These are phyloP conservation scores for Macquaria australasica DNA, from an alignment of 2,113 vertebrate species.

Conservation along the genomic window DNA sequence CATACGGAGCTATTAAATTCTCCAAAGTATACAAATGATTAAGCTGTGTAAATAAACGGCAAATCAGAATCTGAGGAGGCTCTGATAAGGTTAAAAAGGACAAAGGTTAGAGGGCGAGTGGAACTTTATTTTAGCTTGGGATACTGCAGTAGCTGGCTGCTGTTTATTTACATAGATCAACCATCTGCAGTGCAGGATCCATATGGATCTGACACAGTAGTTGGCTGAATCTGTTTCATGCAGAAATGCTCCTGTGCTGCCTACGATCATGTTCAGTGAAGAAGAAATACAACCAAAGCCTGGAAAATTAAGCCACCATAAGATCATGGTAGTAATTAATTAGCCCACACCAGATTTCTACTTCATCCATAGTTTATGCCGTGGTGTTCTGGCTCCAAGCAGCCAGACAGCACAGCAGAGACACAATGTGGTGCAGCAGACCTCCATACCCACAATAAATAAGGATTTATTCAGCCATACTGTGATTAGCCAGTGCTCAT, in stretches of 20 bases:
- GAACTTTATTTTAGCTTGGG: constrained; percentile 22
- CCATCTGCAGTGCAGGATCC: constrained; percentile 39
- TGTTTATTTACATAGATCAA: constrained; percentile 39
- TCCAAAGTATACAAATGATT: constrained; percentile 31
- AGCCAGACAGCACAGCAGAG: constrained; percentile 39
- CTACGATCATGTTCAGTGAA: constrained; percentile 22
- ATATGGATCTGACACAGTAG: constrained; percentile 21
- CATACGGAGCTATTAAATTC: constrained; percentile 8
- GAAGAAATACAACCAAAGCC: constrained; percentile 29
- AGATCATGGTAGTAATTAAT: constrained; percentile 44
- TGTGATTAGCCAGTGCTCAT: constrained; percentile 66
- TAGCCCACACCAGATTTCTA: constrained; percentile 49
- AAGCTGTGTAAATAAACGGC: constrained; percentile 24
- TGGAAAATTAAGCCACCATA: constrained; percentile 36
- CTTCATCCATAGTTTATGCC: constrained; percentile 36
- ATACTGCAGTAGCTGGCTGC: constrained; percentile 2
- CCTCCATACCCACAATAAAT: constrained; percentile 36
- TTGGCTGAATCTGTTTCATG: constrained; percentile 10
- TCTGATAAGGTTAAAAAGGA: constrained; percentile 6
- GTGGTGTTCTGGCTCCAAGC: constrained; percentile 38
- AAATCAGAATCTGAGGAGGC: constrained; percentile 29
- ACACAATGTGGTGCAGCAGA: constrained; percentile 42
- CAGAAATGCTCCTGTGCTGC: not conserved
- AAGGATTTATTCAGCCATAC: constrained; percentile 57
- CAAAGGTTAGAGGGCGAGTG: constrained; percentile 16